These are phyloP conservation scores for Chroicocephalus ridibundus DNA, from an alignment of 2,113 vertebrate species.

Conservation along the genomic window DNA sequence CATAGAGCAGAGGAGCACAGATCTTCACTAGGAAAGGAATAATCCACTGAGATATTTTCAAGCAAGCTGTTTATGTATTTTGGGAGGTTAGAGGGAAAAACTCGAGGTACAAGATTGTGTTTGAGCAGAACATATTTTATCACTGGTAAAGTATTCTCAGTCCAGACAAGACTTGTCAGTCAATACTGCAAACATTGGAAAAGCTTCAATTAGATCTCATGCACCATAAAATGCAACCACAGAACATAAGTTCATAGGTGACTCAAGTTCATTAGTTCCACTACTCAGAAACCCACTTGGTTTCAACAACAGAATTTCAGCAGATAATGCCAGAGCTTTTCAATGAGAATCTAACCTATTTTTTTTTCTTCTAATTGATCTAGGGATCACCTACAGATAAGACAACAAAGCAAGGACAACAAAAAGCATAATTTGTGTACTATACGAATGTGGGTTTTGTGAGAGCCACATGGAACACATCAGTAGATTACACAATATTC, in stretches of 20 bases:
- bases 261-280: background rate
- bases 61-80: background rate
- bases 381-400: background rate
- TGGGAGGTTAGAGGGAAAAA: background rate
- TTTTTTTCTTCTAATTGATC: background rate
- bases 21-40: background rate
- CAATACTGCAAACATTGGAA: background rate
- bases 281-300: background rate
- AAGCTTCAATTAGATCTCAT: background rate
- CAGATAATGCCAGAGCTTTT: background rate
- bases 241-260: background rate
- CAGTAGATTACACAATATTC: background rate
- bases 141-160: background rate
- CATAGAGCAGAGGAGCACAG: background rate
- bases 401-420: background rate
- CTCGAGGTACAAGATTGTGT: background rate
- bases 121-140: background rate
- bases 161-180: background rate
- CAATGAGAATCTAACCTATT: background rate
- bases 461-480: background rate
- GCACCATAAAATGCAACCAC: background rate
- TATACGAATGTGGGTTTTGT: background rate
- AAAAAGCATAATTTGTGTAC: background rate
- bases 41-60: background rate
- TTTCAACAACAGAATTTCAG: background rate